phyloP scores from a whole-genome alignment of 2,797 vertebrate genomes.

The Phrynocephalus forsythii region DNA sequence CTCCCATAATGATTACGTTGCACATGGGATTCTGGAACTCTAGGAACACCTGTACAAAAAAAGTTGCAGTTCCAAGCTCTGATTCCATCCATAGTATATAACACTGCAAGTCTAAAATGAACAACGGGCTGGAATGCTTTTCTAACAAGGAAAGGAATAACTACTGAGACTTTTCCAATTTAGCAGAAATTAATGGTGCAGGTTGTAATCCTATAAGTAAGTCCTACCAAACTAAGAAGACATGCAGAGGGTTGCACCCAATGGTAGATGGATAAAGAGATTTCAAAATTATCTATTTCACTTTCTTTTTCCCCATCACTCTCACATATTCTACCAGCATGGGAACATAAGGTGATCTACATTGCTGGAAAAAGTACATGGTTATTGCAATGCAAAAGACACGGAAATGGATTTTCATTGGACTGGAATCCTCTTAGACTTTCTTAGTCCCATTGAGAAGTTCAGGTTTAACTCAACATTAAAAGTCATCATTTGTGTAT shows the following conservation, averaged over 20 bases:
- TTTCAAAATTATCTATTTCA: background rate
- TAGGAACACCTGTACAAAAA: too few relatives aligned
- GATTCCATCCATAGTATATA: background rate
- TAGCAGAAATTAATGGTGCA: background rate
- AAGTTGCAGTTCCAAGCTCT: background rate
- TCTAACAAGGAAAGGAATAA: background rate
- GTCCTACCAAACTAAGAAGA: background rate
- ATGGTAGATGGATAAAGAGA: background rate
- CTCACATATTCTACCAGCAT: background rate
- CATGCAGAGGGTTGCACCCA: background rate
- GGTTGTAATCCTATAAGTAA: background rate
- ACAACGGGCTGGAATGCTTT: background rate
- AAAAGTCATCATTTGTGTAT: background rate
- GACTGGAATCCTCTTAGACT: background rate
- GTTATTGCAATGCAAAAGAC: background rate
- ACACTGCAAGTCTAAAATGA: background rate
- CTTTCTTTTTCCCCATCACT: background rate
- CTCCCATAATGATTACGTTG: background rate
- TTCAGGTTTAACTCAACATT: background rate
- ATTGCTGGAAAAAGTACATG: background rate
- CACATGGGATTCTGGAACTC: too few relatives aligned
- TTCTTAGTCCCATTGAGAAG: background rate
- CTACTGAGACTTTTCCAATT: background rate
- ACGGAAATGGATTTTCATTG: background rate
- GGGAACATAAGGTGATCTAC: background rate